phyloP scores from a whole-genome alignment of 2,888 invertebrate species.

The Agriotes lineatus region DNA sequence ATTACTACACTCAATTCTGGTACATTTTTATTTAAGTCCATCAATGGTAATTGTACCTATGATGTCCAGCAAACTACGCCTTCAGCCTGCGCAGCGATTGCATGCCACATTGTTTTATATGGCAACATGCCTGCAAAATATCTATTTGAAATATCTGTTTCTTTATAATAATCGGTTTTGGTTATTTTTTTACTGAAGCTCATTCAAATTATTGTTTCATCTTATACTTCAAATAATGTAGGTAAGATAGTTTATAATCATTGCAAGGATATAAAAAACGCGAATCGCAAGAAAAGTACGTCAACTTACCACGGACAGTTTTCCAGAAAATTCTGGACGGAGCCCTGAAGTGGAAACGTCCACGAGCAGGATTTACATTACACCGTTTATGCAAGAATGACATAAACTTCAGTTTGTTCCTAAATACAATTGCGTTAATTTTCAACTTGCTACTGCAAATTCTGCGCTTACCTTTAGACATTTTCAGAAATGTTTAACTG shows the following conservation, averaged over 20 bases:
- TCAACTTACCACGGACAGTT: constrained; percentile 89
- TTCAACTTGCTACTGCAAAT: neutral
- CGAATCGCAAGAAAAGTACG: neutral
- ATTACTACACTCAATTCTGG: too few species aligned
- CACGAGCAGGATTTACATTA: constrained; percentile 98
- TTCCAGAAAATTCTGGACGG: constrained; percentile 98
- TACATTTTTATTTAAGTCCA: too few species aligned
- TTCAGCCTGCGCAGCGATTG: constrained; percentile 91
- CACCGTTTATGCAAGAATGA: constrained; percentile 97
- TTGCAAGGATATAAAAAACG: constrained; percentile 58
- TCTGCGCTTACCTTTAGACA: constrained; percentile 85
- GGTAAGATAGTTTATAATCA: constrained; percentile 74
- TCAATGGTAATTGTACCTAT: too few species aligned
- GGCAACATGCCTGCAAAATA: constrained; percentile 92
- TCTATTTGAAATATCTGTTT: neutral
- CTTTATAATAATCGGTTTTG: neutral
- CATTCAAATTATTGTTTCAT: constrained; percentile 66
- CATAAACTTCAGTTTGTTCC: constrained; percentile 96
- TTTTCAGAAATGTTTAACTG: constrained; percentile 98
- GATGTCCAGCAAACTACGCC: too few species aligned
- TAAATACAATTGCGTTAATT: too few species aligned
- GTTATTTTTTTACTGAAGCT: constrained; percentile 46
- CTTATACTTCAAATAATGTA: constrained; percentile 79
- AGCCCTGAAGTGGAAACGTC: constrained; percentile 98
- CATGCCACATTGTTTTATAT: constrained; percentile 98